Evolutionary conservation across 2,888 invertebrate species (phyloP), one percentile per base, ranked within the genome.

Genomic region (Drosophila yooni): DNA sequence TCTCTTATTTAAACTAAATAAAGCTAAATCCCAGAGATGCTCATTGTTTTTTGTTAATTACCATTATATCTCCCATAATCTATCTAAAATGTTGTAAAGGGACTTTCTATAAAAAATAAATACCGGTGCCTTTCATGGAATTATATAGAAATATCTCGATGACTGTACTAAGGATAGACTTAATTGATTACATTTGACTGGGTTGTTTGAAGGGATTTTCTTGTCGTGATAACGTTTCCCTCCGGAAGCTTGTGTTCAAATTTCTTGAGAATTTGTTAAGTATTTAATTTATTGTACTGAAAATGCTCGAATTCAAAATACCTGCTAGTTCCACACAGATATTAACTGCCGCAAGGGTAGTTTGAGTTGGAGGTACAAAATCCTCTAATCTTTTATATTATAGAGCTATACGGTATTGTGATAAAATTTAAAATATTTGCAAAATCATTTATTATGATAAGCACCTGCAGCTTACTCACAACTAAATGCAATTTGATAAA

Each of bases 1-100:
- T 81, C 53, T 81, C 53, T 48, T 65, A 78, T 74, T 76, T 67
- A 76, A 87, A 68, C 58, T 60, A 71, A 86, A 81, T 79, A 67
- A 67, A 70, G 52, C 66, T 43, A 77, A 71, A 70, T 33, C 27
- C 27, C 58, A 58, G 29, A 64, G 31, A 34, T 51, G 18, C 33
- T 59, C 43, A 60, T 61, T 53, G 38, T 57, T 31, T 60, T 67
- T 60, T 57, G 50, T 18, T 34, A 51, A 21, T 33, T 66, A 13
- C 36, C 21, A 8, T 33, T 48, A 1, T 40, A 13, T 21, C 21
- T 56, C 4, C 7, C 1, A 25, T 48, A 33, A 13, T 34, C 6
- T 38, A 48, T 11, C 5, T 15, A 10, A 25, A 6, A 13, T 53
- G 5, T 53, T 36, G 2, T 15, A 8, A 4, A 2, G 8, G 15